A percentile compares a stretch with the other conserved stretches of the same genome.
phyloP scores from a whole-genome alignment of 2,113 vertebrate genomes.

The Melanerpes formicivorus region DNA sequence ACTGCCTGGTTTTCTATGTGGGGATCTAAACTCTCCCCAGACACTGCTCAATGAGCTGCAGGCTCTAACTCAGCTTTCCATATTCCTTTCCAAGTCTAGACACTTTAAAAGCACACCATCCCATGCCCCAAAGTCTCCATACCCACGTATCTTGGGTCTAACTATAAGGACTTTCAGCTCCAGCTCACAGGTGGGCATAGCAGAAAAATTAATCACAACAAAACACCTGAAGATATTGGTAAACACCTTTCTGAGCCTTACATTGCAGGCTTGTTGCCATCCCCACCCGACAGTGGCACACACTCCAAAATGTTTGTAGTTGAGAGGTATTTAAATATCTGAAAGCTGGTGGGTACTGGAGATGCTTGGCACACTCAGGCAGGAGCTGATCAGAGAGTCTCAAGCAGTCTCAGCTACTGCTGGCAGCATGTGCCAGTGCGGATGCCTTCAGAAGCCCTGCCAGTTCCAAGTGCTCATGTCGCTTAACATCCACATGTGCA shows the following conservation, averaged over 20 bases:
- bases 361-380: background rate
- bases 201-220: background rate
- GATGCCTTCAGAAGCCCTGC: background rate
- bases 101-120: background rate
- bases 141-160: background rate
- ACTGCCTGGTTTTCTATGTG: background rate
- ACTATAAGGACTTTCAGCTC: background rate
- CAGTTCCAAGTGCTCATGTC: accelerated
- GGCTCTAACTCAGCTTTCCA: background rate
- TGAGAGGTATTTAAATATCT: background rate
- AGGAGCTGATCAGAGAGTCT: background rate
- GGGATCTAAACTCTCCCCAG: background rate
- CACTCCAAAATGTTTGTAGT: accelerated
- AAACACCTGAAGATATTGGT: background rate
- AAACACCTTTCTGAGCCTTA: background rate
- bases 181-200: background rate
- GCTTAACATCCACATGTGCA: accelerated
- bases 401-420: too few relatives aligned
- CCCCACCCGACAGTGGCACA: background rate
- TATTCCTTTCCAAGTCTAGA: background rate
- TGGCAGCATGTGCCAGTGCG: accelerated
- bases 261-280: background rate
- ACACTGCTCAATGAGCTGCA: background rate
- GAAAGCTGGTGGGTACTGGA: accelerated
- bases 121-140: too few relatives aligned